phyloP scores from a whole-genome alignment of 2,888 invertebrate genomes.

The Drosophila rubida region DNA sequence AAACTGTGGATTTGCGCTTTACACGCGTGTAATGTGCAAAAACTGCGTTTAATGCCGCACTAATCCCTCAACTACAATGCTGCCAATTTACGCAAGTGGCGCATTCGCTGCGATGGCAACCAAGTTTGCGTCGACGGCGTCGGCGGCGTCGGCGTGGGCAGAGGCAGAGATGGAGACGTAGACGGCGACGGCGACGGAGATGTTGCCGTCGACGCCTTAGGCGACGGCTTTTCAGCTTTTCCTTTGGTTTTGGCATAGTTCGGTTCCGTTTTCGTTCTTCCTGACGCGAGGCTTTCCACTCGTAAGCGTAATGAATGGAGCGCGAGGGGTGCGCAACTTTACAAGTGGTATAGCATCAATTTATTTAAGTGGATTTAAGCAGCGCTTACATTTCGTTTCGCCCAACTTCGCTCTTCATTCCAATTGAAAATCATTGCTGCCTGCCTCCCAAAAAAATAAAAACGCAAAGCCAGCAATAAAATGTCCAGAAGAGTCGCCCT shows the following conservation, averaged over 20 bases:
- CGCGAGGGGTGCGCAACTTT: constrained; percentile 41
- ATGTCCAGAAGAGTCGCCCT: not conserved
- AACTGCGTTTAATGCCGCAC: constrained; percentile 81
- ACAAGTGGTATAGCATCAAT: constrained; percentile 70
- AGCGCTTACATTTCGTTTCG: constrained; percentile 49
- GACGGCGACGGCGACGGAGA: not conserved
- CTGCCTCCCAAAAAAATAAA: constrained; percentile 12
- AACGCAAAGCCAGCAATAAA: constrained; percentile 4
- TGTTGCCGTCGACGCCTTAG: constrained; percentile 31
- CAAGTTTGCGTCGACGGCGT: not conserved
- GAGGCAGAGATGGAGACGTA: no score
- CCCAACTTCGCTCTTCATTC: constrained; percentile 19
- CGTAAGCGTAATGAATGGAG: constrained; percentile 69
- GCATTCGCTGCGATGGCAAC: constrained; percentile 51
- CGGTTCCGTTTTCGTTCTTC: constrained; percentile 29
- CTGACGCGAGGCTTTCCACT: constrained; percentile 40
- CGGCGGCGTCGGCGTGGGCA: not conserved
- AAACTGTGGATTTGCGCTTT: constrained; percentile 70
- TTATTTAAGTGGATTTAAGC: constrained; percentile 76
- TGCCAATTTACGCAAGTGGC: constrained; percentile 81
- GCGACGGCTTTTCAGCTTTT: constrained; percentile 56
- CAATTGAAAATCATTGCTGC: constrained; percentile 34
- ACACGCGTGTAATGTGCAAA: constrained; percentile 81
- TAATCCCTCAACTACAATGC: constrained; percentile 81
- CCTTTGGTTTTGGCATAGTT: constrained; percentile 30